Percentiles rank a stretch among this genome's conserved stretches.
Evolutionary conservation across 2,888 invertebrate genomes (phyloP).

Genomic region (Scelioninae gen. 1): DNA sequence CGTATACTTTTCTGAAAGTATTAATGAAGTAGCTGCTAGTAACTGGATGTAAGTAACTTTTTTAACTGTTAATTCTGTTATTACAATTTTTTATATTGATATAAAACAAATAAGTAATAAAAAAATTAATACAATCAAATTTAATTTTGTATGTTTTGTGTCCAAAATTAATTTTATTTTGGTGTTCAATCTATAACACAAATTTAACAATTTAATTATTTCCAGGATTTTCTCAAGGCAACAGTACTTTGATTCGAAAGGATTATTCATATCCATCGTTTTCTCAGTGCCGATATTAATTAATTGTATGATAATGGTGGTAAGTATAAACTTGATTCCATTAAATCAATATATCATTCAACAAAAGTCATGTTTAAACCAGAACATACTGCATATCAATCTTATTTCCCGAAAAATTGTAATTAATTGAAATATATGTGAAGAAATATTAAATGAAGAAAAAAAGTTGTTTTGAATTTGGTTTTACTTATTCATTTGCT

Average conservation of each 20-base stretch:
- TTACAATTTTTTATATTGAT: too few species aligned
- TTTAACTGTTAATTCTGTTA: slow-evolving; percentile 7
- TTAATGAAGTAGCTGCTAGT: slow-evolving; percentile 94
- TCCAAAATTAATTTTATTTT: slow-evolving; percentile 4
- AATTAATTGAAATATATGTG: too few species aligned
- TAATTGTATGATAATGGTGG: slow-evolving; percentile 97
- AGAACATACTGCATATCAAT: not conserved
- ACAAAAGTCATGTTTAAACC: not conserved
- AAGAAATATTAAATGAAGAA: too few species aligned
- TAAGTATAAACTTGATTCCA: slow-evolving; percentile 86
- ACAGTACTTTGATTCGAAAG: slow-evolving; percentile 97
- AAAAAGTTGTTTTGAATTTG: too few species aligned
- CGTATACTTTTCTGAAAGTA: slow-evolving; percentile 95
- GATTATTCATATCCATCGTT: slow-evolving; percentile 96
- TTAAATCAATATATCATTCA: not conserved
- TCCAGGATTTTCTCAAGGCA: slow-evolving; percentile 92
- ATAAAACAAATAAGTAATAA: too few species aligned
- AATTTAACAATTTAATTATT: slow-evolving; percentile 20
- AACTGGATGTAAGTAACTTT: slow-evolving; percentile 89
- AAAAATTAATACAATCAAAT: too few species aligned
- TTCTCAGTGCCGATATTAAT: slow-evolving; percentile 96
- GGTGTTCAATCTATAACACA: too few species aligned
- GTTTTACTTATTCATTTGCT: too few species aligned
- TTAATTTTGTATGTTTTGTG: slow-evolving; percentile 9
- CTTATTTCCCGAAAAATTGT: too few species aligned